A percentile compares a stretch with the other conserved stretches of the same genome.
Evolutionary conservation across 2,113 vertebrate genomes (phyloP).

Genomic region (Procavia capensis): DNA sequence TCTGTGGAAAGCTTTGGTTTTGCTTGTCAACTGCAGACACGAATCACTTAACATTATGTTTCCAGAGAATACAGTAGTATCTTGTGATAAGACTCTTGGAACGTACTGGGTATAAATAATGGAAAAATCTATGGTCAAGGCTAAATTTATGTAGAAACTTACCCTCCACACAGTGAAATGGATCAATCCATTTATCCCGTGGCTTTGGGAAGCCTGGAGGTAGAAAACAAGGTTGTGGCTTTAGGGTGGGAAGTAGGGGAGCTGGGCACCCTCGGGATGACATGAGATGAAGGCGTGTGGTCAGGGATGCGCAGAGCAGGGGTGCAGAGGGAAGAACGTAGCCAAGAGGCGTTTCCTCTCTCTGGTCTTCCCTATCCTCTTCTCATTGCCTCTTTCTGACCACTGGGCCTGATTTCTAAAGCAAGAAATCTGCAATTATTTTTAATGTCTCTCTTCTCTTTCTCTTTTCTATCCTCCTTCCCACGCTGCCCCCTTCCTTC

Average conservation of each 20-base stretch:
- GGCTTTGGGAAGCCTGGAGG: neutral
- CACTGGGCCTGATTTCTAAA: neutral
- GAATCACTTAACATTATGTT: neutral
- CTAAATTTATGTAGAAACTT: neutral
- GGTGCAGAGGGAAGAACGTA: neutral
- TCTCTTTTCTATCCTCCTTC: neutral
- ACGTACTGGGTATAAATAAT: neutral
- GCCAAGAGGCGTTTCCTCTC: neutral
- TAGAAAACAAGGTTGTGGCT: neutral
- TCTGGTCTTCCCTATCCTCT: neutral
- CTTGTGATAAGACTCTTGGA: neutral
- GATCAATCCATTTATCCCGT: neutral
- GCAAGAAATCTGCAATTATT: neutral
- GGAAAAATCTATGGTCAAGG: neutral
- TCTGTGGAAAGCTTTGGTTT: slow-evolving; percentile 47
- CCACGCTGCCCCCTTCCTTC: neutral
- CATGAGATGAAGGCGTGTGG: neutral
- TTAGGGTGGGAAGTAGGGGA: neutral
- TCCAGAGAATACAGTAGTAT: slow-evolving; percentile 6
- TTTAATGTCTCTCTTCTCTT: neutral
- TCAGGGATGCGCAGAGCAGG: neutral
- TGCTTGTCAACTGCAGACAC: neutral
- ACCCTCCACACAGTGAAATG: neutral
- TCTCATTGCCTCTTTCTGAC: neutral
- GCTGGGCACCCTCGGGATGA: neutral